A percentile compares a stretch with the other conserved stretches of the same genome.
Evolutionary conservation across 2,888 invertebrate species (phyloP).

Genomic region (Augiades crinisus): DNA sequence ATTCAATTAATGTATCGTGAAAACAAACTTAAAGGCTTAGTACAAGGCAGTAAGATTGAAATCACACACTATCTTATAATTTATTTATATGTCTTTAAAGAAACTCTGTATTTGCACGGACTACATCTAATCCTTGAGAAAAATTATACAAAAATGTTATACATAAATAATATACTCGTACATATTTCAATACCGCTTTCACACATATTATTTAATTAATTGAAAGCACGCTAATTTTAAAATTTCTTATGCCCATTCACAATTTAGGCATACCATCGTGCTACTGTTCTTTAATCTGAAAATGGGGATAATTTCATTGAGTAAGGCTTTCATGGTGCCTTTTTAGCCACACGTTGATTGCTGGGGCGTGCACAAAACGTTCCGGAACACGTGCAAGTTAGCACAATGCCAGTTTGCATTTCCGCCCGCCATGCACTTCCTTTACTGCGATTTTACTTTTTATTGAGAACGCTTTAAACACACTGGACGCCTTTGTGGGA

Average conservation of each 20-base stretch:
- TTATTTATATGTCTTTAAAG: no score
- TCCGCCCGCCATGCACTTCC: conserved; percentile 80
- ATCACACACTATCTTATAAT: no score
- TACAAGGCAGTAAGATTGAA: no score
- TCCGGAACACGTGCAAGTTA: conserved; percentile 79
- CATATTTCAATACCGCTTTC: no score
- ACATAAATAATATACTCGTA: no score
- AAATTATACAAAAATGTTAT: no score
- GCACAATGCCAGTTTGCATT: conserved; percentile 80
- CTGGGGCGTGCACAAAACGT: conserved; percentile 68
- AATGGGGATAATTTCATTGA: conserved; percentile 49
- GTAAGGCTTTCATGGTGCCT: conserved; percentile 56
- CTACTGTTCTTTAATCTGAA: conserved; percentile 44
- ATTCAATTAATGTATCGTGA: no score
- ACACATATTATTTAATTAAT: no score
- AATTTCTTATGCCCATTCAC: conserved; percentile 11
- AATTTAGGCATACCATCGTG: conserved; percentile 17
- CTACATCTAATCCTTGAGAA: no score
- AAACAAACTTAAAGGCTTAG: no score
- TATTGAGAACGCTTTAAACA: conserved; percentile 67
- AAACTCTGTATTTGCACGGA: no score
- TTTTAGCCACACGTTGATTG: conserved; percentile 43
- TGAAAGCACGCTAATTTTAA: not conserved
- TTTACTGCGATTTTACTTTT: conserved; percentile 76
- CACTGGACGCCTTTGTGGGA: conserved; percentile 67